Base-by-base conservation (phyloP, 2,888 invertebrate species). In the Galerucella pusilla region DNA sequence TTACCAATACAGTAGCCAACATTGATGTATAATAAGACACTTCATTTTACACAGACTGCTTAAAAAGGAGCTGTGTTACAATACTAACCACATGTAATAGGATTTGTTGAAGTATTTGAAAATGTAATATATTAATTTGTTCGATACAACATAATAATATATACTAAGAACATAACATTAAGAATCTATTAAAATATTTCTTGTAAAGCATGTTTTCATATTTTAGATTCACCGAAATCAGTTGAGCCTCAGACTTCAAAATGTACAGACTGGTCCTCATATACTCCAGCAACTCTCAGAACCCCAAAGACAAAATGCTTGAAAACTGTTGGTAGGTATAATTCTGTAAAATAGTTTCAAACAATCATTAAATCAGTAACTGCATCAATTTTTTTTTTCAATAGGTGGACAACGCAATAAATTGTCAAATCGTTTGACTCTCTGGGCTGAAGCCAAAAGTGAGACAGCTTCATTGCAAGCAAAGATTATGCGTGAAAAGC, bases 131-230 rank as follows among this genome's bases (percentile, higher is more conserved):
- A 52, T 52, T 14, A 52, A 52, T 52, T 52, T 52, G 52, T 14
- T 10, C 12, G 52, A 52, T 52, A 46, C 52, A 52, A 14, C 14
- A 52, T 52, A 52, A 52, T 52, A 52, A 52, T 52, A 52, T 14
- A 46, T 46, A 9, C 9, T 46, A 14, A 52, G 2, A 52, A 52
- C 52, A 52, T 52, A n/a, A 52, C 52, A 52, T 52, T 52, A 52
- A 52, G 14, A 52, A 52, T 52, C 14, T 52, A 52, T 52, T 52
- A n/a, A 52, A 52, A 52, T 52, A 14, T 14, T 52, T 52, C 52
- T 52, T 52, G 52, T 52, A 16, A 52, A 52, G 52, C 52, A 52
- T 52, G n/a, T n/a, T 52, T n/a, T 52, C 14, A 52, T 52, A 52
- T 52, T 52, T 52, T 16, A 52, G 52, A n/a, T 52, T n/a, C 52